Evolutionary conservation across 2,113 vertebrate genomes (phyloP).

Genomic region (Phaethon lepturus): DNA sequence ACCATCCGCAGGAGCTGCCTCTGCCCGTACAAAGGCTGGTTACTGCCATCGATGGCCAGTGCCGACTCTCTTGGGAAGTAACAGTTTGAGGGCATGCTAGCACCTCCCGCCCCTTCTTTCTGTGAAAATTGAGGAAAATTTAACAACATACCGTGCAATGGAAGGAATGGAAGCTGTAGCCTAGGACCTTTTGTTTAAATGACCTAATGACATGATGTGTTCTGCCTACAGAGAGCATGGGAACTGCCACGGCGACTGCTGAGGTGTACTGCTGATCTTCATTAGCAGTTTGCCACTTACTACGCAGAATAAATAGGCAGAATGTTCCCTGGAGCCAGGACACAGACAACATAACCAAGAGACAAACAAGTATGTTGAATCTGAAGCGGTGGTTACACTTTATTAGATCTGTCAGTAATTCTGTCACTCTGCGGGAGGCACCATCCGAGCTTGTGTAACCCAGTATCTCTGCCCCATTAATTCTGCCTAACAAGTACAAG

Average conservation of each 20-base stretch:
- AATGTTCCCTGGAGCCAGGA: conserved; percentile 31
- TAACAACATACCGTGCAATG: background rate
- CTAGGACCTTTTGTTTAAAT: background rate
- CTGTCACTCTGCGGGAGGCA: conserved; percentile 46
- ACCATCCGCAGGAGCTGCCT: background rate
- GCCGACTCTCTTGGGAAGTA: background rate
- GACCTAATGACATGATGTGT: background rate
- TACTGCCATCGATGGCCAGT: background rate
- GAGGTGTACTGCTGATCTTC: background rate
- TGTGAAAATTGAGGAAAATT: background rate
- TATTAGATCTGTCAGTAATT: conserved; percentile 62
- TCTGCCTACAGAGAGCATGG: background rate
- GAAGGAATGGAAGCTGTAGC: background rate
- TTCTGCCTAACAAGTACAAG: conserved; percentile 42
- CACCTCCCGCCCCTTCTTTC: background rate
- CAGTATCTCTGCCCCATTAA: conserved; percentile 32
- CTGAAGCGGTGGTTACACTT: background rate
- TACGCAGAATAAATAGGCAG: conserved; percentile 8
- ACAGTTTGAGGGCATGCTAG: background rate
- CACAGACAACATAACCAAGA: background rate
- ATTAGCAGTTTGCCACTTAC: conserved; percentile 31
- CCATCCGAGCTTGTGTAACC: background rate
- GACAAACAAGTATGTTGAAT: conserved; percentile 21
- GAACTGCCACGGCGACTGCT: background rate
- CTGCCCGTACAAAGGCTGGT: background rate